phyloP scores from a whole-genome alignment of 2,797 vertebrate species.

The Pampus argenteus region DNA sequence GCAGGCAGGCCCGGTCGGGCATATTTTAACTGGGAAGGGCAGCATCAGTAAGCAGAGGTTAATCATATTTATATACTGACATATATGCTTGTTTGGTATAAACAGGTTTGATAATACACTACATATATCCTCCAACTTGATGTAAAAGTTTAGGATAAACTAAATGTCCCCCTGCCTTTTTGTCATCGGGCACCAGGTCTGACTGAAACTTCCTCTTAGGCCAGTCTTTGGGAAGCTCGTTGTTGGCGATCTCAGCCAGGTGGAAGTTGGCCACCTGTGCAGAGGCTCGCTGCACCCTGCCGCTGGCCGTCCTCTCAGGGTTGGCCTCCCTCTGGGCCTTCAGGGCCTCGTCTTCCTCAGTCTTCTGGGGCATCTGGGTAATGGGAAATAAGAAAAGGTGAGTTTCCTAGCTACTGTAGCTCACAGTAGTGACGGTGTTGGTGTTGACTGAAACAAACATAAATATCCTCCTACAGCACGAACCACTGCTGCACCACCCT shows the following conservation, averaged over 20 bases:
- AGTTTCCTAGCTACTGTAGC: no score
- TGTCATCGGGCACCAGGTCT: conserved; percentile 94
- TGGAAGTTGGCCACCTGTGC: conserved; percentile 94
- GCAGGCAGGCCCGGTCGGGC: conserved; percentile 93
- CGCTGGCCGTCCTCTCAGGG: conserved; percentile 84
- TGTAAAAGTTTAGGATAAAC: background rate
- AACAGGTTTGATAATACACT: no score
- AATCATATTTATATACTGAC: background rate
- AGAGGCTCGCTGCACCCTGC: conserved; percentile 90
- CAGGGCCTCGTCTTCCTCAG: conserved; percentile 70
- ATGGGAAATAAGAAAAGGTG: background rate
- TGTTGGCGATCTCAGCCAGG: conserved; percentile 92
- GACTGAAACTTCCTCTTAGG: conserved; percentile 94
- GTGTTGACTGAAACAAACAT: no score
- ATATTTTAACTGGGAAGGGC: conserved; percentile 89
- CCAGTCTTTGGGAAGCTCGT: conserved; percentile 94
- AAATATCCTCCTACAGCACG: no score
- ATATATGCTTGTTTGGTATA: background rate
- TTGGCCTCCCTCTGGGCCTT: conserved; percentile 71
- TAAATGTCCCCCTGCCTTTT: conserved; percentile 83
- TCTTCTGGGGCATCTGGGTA: conserved; percentile 75
- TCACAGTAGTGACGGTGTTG: no score
- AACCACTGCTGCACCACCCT: no score
- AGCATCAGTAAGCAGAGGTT: background rate
- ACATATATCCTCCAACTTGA: background rate